Percentiles rank a stretch among this genome's conserved stretches.
phyloP scores from a whole-genome alignment of 2,888 invertebrate genomes.

The Steromphala cineraria region DNA sequence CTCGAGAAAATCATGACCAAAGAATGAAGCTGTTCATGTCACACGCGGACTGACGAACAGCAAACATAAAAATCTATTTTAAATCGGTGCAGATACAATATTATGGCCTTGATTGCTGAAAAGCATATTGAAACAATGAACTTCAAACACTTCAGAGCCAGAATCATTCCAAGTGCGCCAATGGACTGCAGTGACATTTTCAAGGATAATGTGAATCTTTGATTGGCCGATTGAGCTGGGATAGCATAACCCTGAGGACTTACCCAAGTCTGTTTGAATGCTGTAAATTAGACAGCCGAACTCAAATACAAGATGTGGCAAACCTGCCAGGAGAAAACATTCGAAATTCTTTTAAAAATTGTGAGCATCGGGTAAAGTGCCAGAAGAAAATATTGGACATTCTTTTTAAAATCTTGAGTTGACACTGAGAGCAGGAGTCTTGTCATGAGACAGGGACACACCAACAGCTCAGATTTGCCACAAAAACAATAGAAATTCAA shows the following conservation, averaged over 20 bases:
- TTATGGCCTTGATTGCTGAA: background rate
- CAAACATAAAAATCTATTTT: background rate
- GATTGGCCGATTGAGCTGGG: background rate
- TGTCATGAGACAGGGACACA: background rate
- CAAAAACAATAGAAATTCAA: slow-evolving; percentile 3
- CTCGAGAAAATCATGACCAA: background rate
- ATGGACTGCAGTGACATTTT: background rate
- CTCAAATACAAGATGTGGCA: background rate
- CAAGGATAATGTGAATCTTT: background rate
- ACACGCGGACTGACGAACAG: background rate
- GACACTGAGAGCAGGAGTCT: background rate
- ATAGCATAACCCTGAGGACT: background rate
- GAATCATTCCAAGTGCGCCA: background rate
- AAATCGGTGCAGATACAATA: background rate
- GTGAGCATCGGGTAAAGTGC: too few relatives aligned
- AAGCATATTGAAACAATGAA: background rate
- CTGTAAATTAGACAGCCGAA: background rate
- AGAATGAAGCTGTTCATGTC: background rate
- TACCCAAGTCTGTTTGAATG: background rate
- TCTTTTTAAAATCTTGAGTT: too few relatives aligned
- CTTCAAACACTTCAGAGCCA: background rate
- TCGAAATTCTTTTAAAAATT: background rate
- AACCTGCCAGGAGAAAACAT: background rate
- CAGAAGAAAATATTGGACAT: too few relatives aligned
- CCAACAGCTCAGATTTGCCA: background rate